phyloP scores from a whole-genome alignment of 2,797 vertebrate species.

The Halcyon chelicuti region DNA sequence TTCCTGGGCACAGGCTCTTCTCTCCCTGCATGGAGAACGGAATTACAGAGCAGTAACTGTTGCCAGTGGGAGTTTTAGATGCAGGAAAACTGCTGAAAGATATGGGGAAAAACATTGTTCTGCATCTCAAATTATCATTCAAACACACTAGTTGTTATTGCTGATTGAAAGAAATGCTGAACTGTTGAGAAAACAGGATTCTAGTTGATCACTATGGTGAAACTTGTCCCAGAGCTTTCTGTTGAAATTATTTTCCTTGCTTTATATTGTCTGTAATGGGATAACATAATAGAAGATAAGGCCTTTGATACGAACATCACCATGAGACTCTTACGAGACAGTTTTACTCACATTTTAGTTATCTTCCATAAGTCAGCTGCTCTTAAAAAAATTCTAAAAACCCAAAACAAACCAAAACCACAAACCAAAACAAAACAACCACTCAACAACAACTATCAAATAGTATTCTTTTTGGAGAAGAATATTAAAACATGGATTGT shows the following conservation, averaged over 20 bases:
- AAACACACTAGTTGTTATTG: not conserved
- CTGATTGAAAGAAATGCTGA: conserved; percentile 29
- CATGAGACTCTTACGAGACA: not conserved
- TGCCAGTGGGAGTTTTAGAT: not conserved
- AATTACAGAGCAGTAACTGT: not conserved
- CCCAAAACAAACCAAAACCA: not conserved
- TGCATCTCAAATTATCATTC: not conserved
- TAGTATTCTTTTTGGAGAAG: not conserved
- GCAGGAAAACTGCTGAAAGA: not conserved
- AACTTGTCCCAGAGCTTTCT: not conserved
- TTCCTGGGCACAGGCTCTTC: not conserved
- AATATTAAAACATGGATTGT: conserved; percentile 12
- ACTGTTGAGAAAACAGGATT: conserved; percentile 16
- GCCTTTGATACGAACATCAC: conserved; percentile 25
- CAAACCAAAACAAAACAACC: no score
- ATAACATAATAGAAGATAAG: conserved; percentile 29
- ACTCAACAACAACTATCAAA: not conserved
- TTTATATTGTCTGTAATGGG: not conserved
- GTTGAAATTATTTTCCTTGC: not conserved
- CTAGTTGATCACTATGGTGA: not conserved
- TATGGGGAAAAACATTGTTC: not conserved
- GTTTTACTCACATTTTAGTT: not conserved
- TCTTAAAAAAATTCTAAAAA: not conserved
- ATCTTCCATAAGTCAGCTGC: not conserved
- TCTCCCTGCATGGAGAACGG: not conserved